Conservation (phyloP, 2,888 invertebrate genomes). For the Drosophila engyochracea region DNA sequence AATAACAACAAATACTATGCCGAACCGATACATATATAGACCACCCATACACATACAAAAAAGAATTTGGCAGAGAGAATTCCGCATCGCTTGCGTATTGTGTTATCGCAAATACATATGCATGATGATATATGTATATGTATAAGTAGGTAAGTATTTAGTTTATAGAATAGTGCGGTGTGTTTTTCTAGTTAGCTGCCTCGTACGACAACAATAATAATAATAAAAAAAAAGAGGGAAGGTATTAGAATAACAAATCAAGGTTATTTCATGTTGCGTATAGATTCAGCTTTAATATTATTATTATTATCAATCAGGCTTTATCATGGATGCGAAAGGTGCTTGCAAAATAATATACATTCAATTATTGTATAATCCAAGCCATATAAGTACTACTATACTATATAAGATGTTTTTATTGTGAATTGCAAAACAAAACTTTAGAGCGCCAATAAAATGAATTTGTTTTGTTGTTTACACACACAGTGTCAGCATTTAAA, state of each 20-base stretch:
- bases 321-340: constrained; percentile 19
- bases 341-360: constrained; percentile 7
- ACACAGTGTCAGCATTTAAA: background rate
- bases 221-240: constrained; percentile 4
- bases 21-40: constrained; percentile 3
- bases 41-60: background rate
- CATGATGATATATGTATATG: background rate
- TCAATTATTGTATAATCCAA: constrained; percentile 30
- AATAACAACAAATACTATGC: constrained; percentile 17
- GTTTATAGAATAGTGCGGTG: constrained; percentile 32
- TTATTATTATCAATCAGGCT: constrained; percentile 24
- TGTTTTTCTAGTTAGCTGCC: constrained; percentile 24
- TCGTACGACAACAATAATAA: constrained; percentile 8
- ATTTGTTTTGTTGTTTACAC: constrained; percentile 28
- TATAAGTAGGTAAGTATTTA: background rate
- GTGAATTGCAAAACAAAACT: constrained; percentile 14
- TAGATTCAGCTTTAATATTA: constrained; percentile 10
- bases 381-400: background rate
- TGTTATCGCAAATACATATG: constrained; percentile 35
- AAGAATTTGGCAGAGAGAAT: constrained; percentile 18
- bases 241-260: constrained; percentile 42
- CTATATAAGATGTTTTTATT: background rate
- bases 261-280: constrained; percentile 50
- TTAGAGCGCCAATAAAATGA: constrained; percentile 33
- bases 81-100: constrained; percentile 10